Percentiles rank a stretch among this genome's conserved stretches.
Evolutionary conservation across 2,797 vertebrate genomes (phyloP).

Genomic region (Myotis myotis): DNA sequence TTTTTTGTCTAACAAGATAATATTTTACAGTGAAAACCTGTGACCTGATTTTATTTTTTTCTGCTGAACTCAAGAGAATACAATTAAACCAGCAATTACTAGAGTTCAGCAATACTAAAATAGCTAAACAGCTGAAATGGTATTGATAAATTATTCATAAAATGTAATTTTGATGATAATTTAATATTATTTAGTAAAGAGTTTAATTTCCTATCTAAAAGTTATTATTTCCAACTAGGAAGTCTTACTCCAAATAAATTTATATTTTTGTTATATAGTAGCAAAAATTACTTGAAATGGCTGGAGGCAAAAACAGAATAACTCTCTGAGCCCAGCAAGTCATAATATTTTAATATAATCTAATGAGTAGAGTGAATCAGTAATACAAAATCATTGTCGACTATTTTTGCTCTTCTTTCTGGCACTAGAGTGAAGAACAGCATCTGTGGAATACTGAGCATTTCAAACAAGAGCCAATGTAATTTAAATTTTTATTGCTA

Average conservation of each 20-base stretch:
- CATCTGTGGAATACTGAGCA: constrained; percentile 57
- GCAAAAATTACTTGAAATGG: constrained; percentile 46
- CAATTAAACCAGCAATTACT: constrained; percentile 47
- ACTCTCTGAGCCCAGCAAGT: constrained; percentile 6
- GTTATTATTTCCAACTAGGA: constrained; percentile 53
- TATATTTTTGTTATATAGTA: constrained; percentile 23
- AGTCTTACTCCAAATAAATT: constrained; percentile 42
- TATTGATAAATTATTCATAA: constrained; percentile 51
- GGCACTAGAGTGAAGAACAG: constrained; percentile 34
- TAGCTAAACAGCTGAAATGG: not conserved
- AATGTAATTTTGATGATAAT: constrained; percentile 54
- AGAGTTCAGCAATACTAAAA: not conserved
- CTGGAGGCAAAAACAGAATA: constrained; percentile 38
- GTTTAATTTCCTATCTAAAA: constrained; percentile 57
- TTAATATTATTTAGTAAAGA: constrained; percentile 27
- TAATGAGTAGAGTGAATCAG: constrained; percentile 56
- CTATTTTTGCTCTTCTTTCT: constrained; percentile 33
- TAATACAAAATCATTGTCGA: not conserved
- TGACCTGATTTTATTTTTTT: constrained; percentile 13
- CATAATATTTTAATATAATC: constrained; percentile 40
- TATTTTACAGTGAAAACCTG: not conserved
- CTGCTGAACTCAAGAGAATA: constrained; percentile 5
- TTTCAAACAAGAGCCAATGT: constrained; percentile 64
- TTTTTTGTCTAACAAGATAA: constrained; percentile 14
- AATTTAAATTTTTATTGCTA: constrained; percentile 75